phyloP scores from a whole-genome alignment of 2,888 invertebrate species.

The Frankliniella intonsa region DNA sequence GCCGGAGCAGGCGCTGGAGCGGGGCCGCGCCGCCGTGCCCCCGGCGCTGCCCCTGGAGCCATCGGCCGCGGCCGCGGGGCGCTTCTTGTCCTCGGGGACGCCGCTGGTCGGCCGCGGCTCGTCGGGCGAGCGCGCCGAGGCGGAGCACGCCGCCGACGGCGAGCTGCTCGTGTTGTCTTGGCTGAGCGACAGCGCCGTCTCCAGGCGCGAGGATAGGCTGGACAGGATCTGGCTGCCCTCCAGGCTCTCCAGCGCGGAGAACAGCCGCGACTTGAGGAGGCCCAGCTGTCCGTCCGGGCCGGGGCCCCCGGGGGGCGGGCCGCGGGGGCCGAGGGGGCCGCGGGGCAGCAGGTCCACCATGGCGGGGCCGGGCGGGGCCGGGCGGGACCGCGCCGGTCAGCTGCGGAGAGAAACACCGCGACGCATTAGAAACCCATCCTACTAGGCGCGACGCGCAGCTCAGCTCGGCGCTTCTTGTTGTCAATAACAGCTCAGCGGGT shows the following conservation, averaged over 20 bases:
- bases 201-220: constrained; percentile 46
- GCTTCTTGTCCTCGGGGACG: background rate
- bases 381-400: background rate
- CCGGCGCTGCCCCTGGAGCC: background rate
- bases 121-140: background rate
- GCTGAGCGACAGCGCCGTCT: constrained; percentile 43
- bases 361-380: background rate
- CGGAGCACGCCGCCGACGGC: constrained; percentile 37
- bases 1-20: constrained; percentile 39
- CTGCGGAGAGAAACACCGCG: background rate
- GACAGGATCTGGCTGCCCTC: constrained; percentile 23
- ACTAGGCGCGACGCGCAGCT: background rate
- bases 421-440: too few species aligned
- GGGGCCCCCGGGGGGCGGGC: background rate
- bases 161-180: constrained; percentile 41
- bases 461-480: background rate
- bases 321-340: background rate
- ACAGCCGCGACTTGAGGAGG: background rate
- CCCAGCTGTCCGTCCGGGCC: background rate
- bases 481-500: background rate
- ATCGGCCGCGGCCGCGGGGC: background rate
- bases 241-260: constrained; percentile 10
- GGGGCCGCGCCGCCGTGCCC: constrained; percentile 30
- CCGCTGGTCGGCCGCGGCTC: background rate
- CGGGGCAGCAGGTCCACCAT: constrained; percentile 12